A percentile compares a stretch with the other conserved stretches of the same genome.
These are phyloP conservation scores for Priocnemis perturbator DNA, from an alignment of 2,888 invertebrate genomes.

Conservation along the genomic window DNA sequence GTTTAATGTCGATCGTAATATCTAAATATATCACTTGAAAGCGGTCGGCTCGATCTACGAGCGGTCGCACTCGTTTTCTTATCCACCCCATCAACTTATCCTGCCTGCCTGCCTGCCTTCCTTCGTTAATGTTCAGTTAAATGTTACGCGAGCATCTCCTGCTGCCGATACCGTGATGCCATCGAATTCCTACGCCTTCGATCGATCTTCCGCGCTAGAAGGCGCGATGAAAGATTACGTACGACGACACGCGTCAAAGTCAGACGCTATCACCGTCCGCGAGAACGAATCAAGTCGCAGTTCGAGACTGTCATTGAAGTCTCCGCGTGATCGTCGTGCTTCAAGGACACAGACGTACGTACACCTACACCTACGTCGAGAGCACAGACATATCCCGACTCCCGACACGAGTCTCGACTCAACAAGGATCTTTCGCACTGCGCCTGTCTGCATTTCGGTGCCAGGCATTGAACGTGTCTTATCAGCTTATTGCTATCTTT, in stretches of 20 bases:
- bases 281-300: constrained; percentile 14
- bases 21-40: constrained; percentile 68
- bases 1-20: constrained; percentile 55
- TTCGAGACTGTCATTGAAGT: constrained; percentile 3
- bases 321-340: background rate
- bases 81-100: constrained; percentile 18
- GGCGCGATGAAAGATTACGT: background rate
- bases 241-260: too few relatives aligned
- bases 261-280: too few relatives aligned
- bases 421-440: too few relatives aligned
- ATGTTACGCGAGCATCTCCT: background rate
- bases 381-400: background rate
- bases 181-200: too few relatives aligned
- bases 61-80: constrained; percentile 58
- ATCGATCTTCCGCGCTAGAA: too few relatives aligned
- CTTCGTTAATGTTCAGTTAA: background rate
- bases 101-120: background rate
- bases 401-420: too few relatives aligned
- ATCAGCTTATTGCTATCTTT: constrained; percentile 26
- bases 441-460: too few relatives aligned
- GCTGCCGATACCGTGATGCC: too few relatives aligned
- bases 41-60: constrained; percentile 67
- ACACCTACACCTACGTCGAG: background rate
- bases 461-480: background rate
- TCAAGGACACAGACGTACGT: too few relatives aligned